Percentiles rank a stretch among this genome's conserved stretches.
Evolutionary conservation across 2,113 vertebrate genomes (phyloP).

Genomic region (Anser brachyrhynchus): DNA sequence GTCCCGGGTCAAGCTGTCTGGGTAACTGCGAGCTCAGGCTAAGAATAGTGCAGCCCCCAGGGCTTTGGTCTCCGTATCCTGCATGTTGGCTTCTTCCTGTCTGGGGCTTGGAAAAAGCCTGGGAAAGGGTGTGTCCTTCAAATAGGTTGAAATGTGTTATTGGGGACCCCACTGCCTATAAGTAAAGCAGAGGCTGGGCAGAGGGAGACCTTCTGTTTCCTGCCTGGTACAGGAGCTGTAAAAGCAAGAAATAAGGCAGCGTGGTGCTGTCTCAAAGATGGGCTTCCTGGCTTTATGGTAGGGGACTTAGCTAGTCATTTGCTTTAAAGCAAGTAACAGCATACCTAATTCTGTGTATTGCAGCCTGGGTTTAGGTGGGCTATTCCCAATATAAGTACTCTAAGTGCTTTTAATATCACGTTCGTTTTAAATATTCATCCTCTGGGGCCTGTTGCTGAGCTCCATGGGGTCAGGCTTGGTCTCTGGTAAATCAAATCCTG

Average conservation of each 20-base stretch:
- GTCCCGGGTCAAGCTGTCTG: neutral
- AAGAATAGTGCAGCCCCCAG: conserved; percentile 47
- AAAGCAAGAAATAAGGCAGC: neutral
- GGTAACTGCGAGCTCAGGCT: neutral
- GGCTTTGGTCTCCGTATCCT: conserved; percentile 35
- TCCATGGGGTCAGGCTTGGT: neutral
- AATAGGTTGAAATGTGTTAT: neutral
- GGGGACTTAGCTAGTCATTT: neutral
- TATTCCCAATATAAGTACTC: neutral
- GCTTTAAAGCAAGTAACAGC: neutral
- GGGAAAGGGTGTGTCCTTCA: conserved; percentile 37
- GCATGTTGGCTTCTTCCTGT: conserved; percentile 46
- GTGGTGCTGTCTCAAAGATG: neutral
- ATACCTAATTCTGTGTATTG: neutral
- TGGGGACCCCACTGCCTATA: neutral
- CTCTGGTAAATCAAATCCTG: neutral
- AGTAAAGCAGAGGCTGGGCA: neutral
- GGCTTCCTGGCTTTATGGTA: neutral
- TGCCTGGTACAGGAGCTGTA: neutral
- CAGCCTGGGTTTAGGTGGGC: neutral
- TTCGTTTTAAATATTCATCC: neutral
- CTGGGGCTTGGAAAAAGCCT: conserved; percentile 16
- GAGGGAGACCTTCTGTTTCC: neutral
- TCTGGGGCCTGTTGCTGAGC: neutral
- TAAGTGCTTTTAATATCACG: neutral